Conservation (phyloP, 2,797 vertebrate genomes). For the Acanthurus tractus region DNA sequence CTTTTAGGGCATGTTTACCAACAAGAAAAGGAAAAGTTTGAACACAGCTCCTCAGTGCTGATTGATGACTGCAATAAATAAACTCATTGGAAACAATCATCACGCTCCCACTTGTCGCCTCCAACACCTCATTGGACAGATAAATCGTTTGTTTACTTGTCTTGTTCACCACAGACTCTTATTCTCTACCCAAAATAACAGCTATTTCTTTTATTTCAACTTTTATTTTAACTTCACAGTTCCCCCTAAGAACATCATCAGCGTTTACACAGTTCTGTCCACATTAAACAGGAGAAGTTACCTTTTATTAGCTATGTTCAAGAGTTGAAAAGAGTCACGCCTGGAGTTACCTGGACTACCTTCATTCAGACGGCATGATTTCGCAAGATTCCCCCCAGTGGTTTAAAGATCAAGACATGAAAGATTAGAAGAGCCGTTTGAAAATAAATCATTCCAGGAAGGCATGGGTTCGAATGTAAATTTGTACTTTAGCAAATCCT, state of each 20-base stretch:
- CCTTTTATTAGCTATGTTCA: background rate
- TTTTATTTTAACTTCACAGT: background rate
- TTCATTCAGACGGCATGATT: conserved; percentile 14
- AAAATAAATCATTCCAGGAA: conserved; percentile 25
- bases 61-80: conserved; percentile 67
- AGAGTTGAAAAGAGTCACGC: conserved; percentile 22
- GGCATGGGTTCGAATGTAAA: conserved; percentile 31
- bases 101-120: conserved; percentile 48
- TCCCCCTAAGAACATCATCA: background rate
- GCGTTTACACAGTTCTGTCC: background rate
- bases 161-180: conserved; percentile 34
- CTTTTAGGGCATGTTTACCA: conserved; percentile 35
- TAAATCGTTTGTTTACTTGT: conserved; percentile 57
- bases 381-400: conserved; percentile 15
- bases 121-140: conserved; percentile 54
- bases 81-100: conserved; percentile 68
- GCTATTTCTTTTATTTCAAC: conserved; percentile 16
- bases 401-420: conserved; percentile 44
- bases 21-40: conserved; percentile 35
- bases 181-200: conserved; percentile 36
- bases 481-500: conserved; percentile 20
- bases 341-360: background rate
- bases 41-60: conserved; percentile 38
- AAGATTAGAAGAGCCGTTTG: conserved; percentile 29
- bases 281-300: background rate